Percentiles rank a stretch among this genome's conserved stretches.
Evolutionary conservation across 2,888 invertebrate genomes (phyloP).

Genomic region (Baccha elongata): DNA sequence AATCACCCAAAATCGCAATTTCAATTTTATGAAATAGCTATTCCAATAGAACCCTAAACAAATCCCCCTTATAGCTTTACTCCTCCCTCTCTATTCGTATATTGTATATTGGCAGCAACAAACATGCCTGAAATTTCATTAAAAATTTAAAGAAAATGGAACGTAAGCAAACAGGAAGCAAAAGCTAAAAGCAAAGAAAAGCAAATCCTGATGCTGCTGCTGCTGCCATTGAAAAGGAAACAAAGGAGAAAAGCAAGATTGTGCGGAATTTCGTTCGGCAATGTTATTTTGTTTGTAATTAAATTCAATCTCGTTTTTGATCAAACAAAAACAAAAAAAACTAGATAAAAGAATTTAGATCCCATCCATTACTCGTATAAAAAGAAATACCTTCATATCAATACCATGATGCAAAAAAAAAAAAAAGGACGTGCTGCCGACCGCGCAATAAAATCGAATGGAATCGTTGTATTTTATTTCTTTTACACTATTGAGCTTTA

Average conservation of each 20-base stretch:
- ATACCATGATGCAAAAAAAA: slow-evolving; percentile 38
- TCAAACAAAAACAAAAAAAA: slow-evolving; percentile 4
- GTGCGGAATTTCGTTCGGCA: slow-evolving; percentile 37
- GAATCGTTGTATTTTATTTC: slow-evolving; percentile 34
- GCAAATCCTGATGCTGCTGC: background rate
- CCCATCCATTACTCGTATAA: slow-evolving; percentile 6
- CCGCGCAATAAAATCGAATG: slow-evolving; percentile 46
- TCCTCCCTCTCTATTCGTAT: background rate
- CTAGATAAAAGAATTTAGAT: slow-evolving; percentile 5
- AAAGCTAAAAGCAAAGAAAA: slow-evolving; percentile 10
- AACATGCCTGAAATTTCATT: slow-evolving; percentile 58
- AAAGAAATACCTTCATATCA: background rate
- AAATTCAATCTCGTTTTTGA: slow-evolving; percentile 59
- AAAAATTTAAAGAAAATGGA: slow-evolving; percentile 57
- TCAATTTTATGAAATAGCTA: slow-evolving; percentile 57
- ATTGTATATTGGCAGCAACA: slow-evolving; percentile 10
- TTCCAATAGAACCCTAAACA: background rate
- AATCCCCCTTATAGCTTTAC: background rate
- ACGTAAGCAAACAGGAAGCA: slow-evolving; percentile 55
- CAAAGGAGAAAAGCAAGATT: slow-evolving; percentile 5
- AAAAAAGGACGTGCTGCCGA: slow-evolving; percentile 34
- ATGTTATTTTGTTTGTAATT: slow-evolving; percentile 68
- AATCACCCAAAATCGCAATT: slow-evolving; percentile 68
- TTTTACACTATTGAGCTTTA: slow-evolving; percentile 60
- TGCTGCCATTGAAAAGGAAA: slow-evolving; percentile 16